Conservation (phyloP, 2,113 vertebrate species). For the Brachirus orientalis region DNA sequence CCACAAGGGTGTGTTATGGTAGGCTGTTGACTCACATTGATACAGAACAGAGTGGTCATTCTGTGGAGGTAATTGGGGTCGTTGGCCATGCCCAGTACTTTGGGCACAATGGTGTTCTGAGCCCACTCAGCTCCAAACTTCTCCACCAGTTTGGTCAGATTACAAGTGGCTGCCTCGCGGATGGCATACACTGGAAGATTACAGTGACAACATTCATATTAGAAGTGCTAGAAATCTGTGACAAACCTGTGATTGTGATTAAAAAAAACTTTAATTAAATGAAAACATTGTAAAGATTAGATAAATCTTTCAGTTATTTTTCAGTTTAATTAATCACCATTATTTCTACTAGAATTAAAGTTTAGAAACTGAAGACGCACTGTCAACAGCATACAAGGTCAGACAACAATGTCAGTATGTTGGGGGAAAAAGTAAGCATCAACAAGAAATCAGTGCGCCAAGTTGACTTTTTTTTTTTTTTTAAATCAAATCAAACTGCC, state of each 20-base stretch:
- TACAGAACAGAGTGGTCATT: constrained; percentile 94
- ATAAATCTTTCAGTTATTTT: too few species aligned
- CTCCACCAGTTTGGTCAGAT: constrained; percentile 91
- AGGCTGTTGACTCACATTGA: constrained; percentile 84
- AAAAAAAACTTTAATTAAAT: background rate
- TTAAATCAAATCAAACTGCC: too few species aligned
- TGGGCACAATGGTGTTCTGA: constrained; percentile 91
- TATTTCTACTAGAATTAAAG: too few species aligned
- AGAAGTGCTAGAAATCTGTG: background rate
- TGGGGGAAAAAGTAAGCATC: too few species aligned
- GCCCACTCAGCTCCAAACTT: constrained; percentile 94
- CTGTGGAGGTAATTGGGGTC: constrained; percentile 93
- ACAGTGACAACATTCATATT: background rate
- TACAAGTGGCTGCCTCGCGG: constrained; percentile 89
- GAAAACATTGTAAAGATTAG: background rate
- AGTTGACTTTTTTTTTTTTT: too few species aligned
- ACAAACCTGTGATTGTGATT: too few species aligned
- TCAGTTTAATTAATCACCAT: too few species aligned
- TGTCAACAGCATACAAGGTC: too few species aligned
- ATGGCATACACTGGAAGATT: constrained; percentile 86
- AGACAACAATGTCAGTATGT: too few species aligned
- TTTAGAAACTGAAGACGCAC: too few species aligned
- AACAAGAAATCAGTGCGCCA: too few species aligned
- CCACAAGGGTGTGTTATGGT: background rate
- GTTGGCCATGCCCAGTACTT: constrained; percentile 90